Evolutionary conservation across 2,113 vertebrate genomes (phyloP).

Genomic region (Chlamydotis undulata): DNA sequence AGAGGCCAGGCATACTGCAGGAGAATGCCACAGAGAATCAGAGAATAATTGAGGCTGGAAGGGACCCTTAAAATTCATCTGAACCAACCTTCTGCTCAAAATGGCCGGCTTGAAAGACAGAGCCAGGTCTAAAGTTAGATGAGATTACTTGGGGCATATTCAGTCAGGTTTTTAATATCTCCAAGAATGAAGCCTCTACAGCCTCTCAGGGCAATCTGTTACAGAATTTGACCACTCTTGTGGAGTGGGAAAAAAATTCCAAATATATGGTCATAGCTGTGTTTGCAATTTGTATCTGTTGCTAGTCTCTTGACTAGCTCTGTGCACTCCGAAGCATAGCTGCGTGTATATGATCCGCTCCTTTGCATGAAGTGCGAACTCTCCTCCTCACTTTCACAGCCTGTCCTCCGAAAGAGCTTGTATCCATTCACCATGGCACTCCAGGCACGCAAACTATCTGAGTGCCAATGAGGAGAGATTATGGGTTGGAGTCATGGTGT

Average conservation of each 20-base stretch:
- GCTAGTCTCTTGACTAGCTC: neutral
- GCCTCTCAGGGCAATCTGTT: neutral
- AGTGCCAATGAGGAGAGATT: neutral
- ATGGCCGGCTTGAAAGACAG: neutral
- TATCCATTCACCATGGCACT: neutral
- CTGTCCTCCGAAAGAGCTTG: neutral
- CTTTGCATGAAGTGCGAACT: neutral
- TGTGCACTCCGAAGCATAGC: neutral
- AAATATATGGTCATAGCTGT: neutral
- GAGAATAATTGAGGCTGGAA: neutral
- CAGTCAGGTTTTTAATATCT: neutral
- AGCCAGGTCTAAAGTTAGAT: neutral
- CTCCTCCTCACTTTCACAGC: neutral
- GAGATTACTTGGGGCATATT: neutral
- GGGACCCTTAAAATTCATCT: neutral
- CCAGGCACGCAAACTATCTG: neutral
- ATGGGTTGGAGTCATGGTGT: neutral
- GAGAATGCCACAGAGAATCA: neutral
- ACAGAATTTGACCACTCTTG: neutral
- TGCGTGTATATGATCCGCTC: fast-evolving
- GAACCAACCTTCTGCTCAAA: neutral
- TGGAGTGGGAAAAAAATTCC: no score
- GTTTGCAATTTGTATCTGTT: neutral
- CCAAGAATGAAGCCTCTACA: neutral
- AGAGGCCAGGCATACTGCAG: neutral